Evolutionary conservation across 2,888 invertebrate genomes (phyloP).

Genomic region (Drosophila neonasuta): DNA sequence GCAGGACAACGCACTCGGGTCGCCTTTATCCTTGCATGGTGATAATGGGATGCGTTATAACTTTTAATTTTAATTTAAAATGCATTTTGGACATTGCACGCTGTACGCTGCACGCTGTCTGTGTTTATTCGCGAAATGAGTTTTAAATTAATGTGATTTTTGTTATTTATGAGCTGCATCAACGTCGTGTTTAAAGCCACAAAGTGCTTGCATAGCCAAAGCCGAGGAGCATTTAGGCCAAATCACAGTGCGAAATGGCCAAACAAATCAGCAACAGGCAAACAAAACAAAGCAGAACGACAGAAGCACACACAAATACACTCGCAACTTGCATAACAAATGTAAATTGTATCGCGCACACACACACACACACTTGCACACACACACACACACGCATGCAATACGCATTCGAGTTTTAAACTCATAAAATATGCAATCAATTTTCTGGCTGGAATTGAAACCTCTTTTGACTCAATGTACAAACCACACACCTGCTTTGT

Average conservation of each 20-base stretch:
- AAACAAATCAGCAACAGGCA: slow-evolving; percentile 58
- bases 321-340: slow-evolving; percentile 35
- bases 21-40: slow-evolving; percentile 43
- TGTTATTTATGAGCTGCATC: slow-evolving; percentile 73
- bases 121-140: slow-evolving; percentile 68
- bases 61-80: slow-evolving; percentile 77
- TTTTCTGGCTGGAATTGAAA: slow-evolving; percentile 56
- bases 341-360: slow-evolving; percentile 44
- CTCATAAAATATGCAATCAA: slow-evolving; percentile 76
- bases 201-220: slow-evolving; percentile 6
- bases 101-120: slow-evolving; percentile 28
- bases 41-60: slow-evolving; percentile 66
- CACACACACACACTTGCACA: slow-evolving; percentile 2
- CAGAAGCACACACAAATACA: slow-evolving; percentile 8
- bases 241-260: slow-evolving; percentile 17
- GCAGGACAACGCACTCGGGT: slow-evolving; percentile 1
- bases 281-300: slow-evolving; percentile 32
- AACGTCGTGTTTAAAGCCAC: slow-evolving; percentile 55
- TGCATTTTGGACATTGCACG: slow-evolving; percentile 58
- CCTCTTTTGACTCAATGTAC: slow-evolving; percentile 10
- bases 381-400: not conserved
- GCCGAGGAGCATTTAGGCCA: slow-evolving; percentile 39
- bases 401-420: slow-evolving; percentile 33
- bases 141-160: slow-evolving; percentile 80
- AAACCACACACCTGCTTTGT: slow-evolving; percentile 36